These are phyloP conservation scores for Euspilapteryx auroguttella DNA, from an alignment of 2,888 invertebrate species.

Conservation along the genomic window DNA sequence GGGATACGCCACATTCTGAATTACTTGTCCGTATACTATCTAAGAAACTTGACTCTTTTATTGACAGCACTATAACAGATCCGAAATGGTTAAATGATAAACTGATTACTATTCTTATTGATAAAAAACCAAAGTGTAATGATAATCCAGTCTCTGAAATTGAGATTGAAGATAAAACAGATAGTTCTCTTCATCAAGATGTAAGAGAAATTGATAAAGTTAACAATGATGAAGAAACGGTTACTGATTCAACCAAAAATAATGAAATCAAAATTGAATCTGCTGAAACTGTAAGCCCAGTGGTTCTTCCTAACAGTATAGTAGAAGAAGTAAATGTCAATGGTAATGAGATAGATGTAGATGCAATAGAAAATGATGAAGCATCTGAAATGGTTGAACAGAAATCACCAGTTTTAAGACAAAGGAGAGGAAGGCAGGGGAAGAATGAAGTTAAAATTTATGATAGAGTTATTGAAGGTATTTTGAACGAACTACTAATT, in stretches of 20 bases:
- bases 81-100: slow-evolving; percentile 54
- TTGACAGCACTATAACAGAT: slow-evolving; percentile 44
- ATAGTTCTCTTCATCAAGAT: not conserved
- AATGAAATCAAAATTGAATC: no score
- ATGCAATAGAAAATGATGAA: slow-evolving; percentile 16
- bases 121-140: slow-evolving; percentile 10
- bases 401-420: slow-evolving; percentile 30
- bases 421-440: slow-evolving; percentile 38
- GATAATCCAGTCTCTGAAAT: no score
- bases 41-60: slow-evolving; percentile 54
- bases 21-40: slow-evolving; percentile 63
- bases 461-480: slow-evolving; percentile 52
- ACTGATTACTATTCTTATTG: slow-evolving; percentile 23
- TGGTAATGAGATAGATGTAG: slow-evolving; percentile 8
- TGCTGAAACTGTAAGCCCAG: slow-evolving; percentile 17
- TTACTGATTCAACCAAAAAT: slow-evolving; percentile 9
- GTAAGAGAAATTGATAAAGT: no score
- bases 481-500: no score
- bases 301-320: slow-evolving; percentile 16
- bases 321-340: slow-evolving; percentile 10
- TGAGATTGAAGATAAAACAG: not conserved
- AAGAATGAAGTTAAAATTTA: slow-evolving; percentile 52
- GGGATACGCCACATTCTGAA: slow-evolving; percentile 68
- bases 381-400: slow-evolving; percentile 40
- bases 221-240: no score